phyloP scores from a whole-genome alignment of 1,140 invertebrate species.

The Chrysoperla carnea region DNA sequence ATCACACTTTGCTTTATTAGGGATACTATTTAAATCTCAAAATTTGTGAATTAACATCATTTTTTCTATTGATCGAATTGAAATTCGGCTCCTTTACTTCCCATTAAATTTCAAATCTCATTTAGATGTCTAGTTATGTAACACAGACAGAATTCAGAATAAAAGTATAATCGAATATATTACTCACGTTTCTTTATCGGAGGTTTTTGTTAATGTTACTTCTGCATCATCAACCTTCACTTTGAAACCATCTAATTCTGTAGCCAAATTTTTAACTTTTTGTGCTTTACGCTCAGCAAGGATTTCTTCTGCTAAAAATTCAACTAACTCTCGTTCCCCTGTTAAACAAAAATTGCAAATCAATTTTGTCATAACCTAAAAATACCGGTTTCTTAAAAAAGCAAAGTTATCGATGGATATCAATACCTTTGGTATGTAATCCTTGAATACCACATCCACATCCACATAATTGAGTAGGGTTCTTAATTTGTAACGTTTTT shows the following conservation, averaged over 20 bases:
- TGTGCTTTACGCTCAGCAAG: slow-evolving; percentile 66
- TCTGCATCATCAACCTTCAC: slow-evolving; percentile 59
- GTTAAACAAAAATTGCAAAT: slow-evolving; percentile 5
- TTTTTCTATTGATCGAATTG: too few species aligned
- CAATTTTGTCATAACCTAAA: slow-evolving; percentile 2
- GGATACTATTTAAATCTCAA: too few species aligned
- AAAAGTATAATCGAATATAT: too few species aligned
- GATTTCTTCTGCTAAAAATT: slow-evolving; percentile 80
- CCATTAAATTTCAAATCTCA: too few species aligned
- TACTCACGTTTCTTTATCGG: slow-evolving; percentile 56
- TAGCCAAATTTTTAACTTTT: slow-evolving; percentile 52
- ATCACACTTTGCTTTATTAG: too few species aligned
- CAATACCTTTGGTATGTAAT: slow-evolving; percentile 49
- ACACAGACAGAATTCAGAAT: too few species aligned
- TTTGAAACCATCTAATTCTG: slow-evolving; percentile 60
- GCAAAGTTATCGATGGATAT: not conserved
- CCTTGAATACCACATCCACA: slow-evolving; percentile 38
- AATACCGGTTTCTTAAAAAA: slow-evolving; percentile 2
- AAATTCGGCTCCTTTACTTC: too few species aligned
- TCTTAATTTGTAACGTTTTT: slow-evolving; percentile 16
- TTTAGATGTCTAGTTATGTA: too few species aligned
- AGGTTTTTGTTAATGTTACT: slow-evolving; percentile 53
- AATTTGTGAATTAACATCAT: too few species aligned
- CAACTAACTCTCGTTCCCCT: slow-evolving; percentile 73
- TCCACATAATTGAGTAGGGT: slow-evolving; percentile 30